These are phyloP conservation scores for Heteractis magnifica DNA, from an alignment of 92 coral and sea anemone species.

Conservation along the genomic window DNA sequence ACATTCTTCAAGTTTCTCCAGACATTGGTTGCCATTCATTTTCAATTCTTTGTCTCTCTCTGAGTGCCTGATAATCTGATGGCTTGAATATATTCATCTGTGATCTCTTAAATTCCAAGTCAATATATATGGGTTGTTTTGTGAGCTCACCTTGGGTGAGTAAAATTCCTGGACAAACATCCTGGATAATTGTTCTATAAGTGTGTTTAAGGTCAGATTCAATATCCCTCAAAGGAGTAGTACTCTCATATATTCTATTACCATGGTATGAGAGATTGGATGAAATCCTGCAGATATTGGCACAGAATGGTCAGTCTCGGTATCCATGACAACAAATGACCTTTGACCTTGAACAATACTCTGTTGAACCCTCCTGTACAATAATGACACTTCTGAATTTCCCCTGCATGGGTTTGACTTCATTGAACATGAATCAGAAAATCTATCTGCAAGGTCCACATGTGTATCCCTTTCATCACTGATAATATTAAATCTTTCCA, in stretches of 20 bases:
- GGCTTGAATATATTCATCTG: conserved; percentile 39
- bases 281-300: conserved; percentile 49
- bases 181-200: conserved; percentile 15
- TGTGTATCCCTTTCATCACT: neutral
- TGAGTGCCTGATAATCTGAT: conserved; percentile 23
- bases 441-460: neutral
- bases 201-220: conserved; percentile 40
- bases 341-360: conserved; percentile 12
- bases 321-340: conserved; percentile 47
- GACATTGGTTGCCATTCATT: conserved; percentile 19
- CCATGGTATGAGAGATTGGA: conserved; percentile 57
- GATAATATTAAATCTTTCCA: neutral
- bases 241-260: conserved; percentile 16
- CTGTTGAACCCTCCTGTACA: conserved; percentile 21
- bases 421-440: conserved; percentile 3
- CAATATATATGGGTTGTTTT: neutral
- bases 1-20: neutral
- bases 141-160: neutral
- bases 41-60: conserved; percentile 13
- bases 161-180: conserved; percentile 31
- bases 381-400: neutral
- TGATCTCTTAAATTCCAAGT: conserved; percentile 23
- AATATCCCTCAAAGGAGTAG: conserved; percentile 12
- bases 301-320: conserved; percentile 47
- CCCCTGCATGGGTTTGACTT: neutral